Base-by-base conservation (phyloP, 1,140 invertebrate species). In the Cotesia typhae region DNA sequence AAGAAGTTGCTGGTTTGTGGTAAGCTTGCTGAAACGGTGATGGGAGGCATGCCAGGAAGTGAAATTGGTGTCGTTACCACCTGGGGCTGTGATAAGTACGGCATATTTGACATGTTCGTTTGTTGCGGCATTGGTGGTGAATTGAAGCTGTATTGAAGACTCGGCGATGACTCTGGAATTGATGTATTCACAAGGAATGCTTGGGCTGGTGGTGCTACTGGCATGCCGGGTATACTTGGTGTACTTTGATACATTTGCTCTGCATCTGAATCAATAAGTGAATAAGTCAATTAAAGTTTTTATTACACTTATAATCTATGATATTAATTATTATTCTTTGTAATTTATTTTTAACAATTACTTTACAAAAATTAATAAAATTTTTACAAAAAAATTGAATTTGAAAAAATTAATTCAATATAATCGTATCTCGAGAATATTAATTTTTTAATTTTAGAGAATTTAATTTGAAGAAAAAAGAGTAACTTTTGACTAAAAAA, bases 41-140 rank as follows among this genome's bases (percentile, higher is more conserved):
- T 92, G 4, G 93, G 92, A 20, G 93, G 93, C 92, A 94, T 93
- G 12, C 93, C 93, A 20, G 92, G 93, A 71, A 94, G 83, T 47
- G 90, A 90, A n/a, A 94, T 90, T 0, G 93, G 92, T 1, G 92
- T 93, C 35, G 92, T 91, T 0, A 91, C 87, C 14, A 89, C 72
- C 10, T 84, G 82, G 35, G 83, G 74, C 60, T 81, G 79, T 52
- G 79, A 73, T 37, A 79, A 67, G 41, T 79, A 77, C 41, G 75
- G 78, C 37, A 73, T 73, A 78, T 74, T 52, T 4, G 77, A 73
- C 6, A 74, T 53, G 28, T 71, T 61, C 10, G 41, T 47, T 47
- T 47, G 41, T 10, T 47, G 41, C 41, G 41, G 41, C 41, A 47
- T 47, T 70, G 75, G 57, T 64, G 77, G 64, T 12, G 74, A 41